Conservation (phyloP, 2,888 invertebrate genomes). For the Acholoe squamosa region DNA sequence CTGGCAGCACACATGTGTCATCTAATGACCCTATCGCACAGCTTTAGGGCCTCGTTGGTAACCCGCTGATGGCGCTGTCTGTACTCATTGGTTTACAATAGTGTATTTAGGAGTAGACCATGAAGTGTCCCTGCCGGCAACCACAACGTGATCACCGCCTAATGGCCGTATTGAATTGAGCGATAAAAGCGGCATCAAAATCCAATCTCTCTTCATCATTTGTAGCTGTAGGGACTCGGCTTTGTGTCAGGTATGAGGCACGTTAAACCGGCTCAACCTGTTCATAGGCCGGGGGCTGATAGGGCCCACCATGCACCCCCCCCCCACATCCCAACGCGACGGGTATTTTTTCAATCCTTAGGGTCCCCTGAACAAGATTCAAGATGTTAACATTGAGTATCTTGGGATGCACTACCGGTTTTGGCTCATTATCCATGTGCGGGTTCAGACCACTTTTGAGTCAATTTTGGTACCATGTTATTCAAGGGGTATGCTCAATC, state of each 20-base stretch:
- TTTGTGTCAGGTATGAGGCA: background rate
- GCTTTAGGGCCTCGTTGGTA: background rate
- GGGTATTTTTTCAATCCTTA: too few species aligned
- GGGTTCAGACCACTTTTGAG: too few species aligned
- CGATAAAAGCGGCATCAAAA: slow-evolving; percentile 19
- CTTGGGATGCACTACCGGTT: too few species aligned
- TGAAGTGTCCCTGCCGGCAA: background rate
- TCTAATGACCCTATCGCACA: background rate
- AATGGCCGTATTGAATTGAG: background rate
- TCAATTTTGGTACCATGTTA: too few species aligned
- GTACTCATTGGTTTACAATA: background rate
- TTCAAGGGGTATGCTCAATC: too few species aligned
- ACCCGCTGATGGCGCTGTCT: background rate
- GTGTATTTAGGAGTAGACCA: background rate
- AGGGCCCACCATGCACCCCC: too few species aligned
- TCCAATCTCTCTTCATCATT: slow-evolving; percentile 12
- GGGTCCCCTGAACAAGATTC: too few species aligned
- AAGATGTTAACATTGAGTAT: too few species aligned
- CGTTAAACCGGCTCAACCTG: background rate
- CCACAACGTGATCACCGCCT: background rate
- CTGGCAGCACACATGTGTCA: background rate
- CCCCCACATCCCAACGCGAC: too few species aligned
- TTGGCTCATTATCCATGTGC: too few species aligned
- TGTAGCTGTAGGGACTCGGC: background rate
- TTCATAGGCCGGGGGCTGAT: too few species aligned